Evolutionary conservation across 2,888 invertebrate species (phyloP), one percentile per base, ranked within the genome.

Genomic region (Trachelus iudaicus): DNA sequence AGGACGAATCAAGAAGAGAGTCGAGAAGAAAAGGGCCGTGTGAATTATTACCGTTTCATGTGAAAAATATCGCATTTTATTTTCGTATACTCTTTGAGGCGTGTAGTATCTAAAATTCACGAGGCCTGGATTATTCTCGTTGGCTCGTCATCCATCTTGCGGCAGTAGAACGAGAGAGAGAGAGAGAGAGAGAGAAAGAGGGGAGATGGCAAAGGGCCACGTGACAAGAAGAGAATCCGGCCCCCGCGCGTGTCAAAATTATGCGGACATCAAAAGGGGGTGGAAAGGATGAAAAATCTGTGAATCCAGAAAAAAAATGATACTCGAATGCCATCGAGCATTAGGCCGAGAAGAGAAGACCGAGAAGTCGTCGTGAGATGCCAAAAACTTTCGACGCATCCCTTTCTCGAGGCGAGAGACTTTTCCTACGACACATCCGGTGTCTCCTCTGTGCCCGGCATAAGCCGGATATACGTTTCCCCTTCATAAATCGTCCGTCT

Each of bases 11-110:
- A 33, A 30, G 71, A 12, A 33, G 9, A 71, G 71, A 71, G 31
- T 31, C 31, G 15, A 31, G 71, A 71, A 33, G 15, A 71, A 71
- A 33, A 71, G 71, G 9, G 15, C 71, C 30, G 69, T 40, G 75
- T 78, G 78, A 78, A 75, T 78, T 78, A 78, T 78, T 71, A 73
- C 78, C 56, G 75, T 76, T 78, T 76, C 78, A 73, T 34, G 78
- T 78, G 73, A 78, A 82, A 86, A 86, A 87, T 86, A 86, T 86
- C 87, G 83, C 83, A 84, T 87, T 87, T 87, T 83, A 84, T 87
- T 83, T 87, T 81, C 83, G 82, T 81, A 78, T 76, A 78, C 76
- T 78, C 75, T 75, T 78, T 73, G 75, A 75, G 76, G 75, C 73
- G 75, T 78, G 78, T 78, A 78, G 75, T 75, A 78, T 78, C 78